A percentile compares a stretch with the other conserved stretches of the same genome.
Conservation (phyloP, 2,888 invertebrate species). For the Drosophila nr. medialis region DNA sequence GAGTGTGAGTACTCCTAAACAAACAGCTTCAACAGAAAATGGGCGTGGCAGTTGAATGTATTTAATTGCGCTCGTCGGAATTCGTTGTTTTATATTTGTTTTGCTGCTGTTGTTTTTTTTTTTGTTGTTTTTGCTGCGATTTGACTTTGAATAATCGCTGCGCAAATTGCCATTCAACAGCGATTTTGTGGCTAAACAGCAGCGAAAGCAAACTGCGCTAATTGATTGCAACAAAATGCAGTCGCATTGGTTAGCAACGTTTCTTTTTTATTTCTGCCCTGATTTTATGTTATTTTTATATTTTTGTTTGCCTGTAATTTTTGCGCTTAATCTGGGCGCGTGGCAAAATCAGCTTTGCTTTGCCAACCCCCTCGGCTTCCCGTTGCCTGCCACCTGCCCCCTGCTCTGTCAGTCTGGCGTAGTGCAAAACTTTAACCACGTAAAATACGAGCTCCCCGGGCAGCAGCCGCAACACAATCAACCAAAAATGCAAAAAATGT, state of each 20-base stretch:
- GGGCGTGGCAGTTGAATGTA: slow-evolving; percentile 38
- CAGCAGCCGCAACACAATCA: slow-evolving; percentile 35
- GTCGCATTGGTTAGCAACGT: slow-evolving; percentile 50
- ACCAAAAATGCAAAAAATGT: slow-evolving; percentile 23
- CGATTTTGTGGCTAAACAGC: slow-evolving; percentile 59
- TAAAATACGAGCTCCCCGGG: slow-evolving; percentile 64
- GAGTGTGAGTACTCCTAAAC: slow-evolving; percentile 12
- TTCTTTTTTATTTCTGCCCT: slow-evolving; percentile 5
- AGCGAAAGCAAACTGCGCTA: slow-evolving; percentile 39
- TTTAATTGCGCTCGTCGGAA: slow-evolving; percentile 50
- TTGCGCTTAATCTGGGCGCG: slow-evolving; percentile 54
- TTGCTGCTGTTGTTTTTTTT: slow-evolving; percentile 7
- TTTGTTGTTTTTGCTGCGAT: neutral
- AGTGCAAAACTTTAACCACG: slow-evolving; percentile 66
- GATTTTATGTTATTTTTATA: slow-evolving; percentile 10
- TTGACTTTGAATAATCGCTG: slow-evolving; percentile 69
- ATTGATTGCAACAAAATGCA: slow-evolving; percentile 66
- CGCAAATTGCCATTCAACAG: slow-evolving; percentile 72
- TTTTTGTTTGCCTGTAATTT: slow-evolving; percentile 30
- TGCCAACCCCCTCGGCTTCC: slow-evolving; percentile 2
- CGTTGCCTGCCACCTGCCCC: too few species aligned
- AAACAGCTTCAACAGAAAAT: neutral
- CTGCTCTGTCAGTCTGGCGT: slow-evolving; percentile 47
- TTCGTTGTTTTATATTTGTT: slow-evolving; percentile 14
- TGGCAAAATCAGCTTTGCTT: slow-evolving; percentile 52